Evolutionary conservation across 2,797 vertebrate species (phyloP), one percentile per base, ranked within the genome.

Genomic region (Pachyuromys duprasi): DNA sequence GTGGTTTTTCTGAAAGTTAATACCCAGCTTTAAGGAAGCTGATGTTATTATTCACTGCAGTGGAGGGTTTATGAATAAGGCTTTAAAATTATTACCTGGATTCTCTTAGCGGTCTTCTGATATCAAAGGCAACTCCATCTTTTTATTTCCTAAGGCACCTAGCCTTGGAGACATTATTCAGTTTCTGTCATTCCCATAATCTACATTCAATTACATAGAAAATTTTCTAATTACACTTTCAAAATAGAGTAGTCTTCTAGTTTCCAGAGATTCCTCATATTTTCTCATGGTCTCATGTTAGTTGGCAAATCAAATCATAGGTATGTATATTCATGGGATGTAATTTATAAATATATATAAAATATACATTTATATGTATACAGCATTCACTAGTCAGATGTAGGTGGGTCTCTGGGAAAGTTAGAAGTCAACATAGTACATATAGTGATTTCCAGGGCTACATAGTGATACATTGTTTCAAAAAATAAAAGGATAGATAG

Each of bases 1-100:
- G 39, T 31, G 55, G 70, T 60, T 94, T 93, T 94, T 89, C 88
- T 95, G 91, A 90, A 89, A 90, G 49, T 49, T 70, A 83, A 84
- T 39, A 42, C 31, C 60, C 31, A 28, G 20, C 69, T 88, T 91
- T 92, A 76, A 95, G 72, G 57, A 92, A 70, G 55, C 67, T 72
- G 89, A 75, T 78, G n/a, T 33, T 45, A 76, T 62, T 55, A 55
- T 65, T 97, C 80, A 80, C 18, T 36, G 82, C 62, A 94, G 15
- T 13, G 8, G 70, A 87, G 17, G 20, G 60, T 75, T 57, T 75
- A 78, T 90, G n/a, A 93, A 90, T 76, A n/a, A 65, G 33, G 31
- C 45, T 74, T 80, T 57, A 49, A 89, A 89, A 82, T 62, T 17
- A 62, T 69, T 33, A 36, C 72, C 84, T 8, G 7, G 84, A 89